A percentile compares a stretch with the other conserved stretches of the same genome.
These are phyloP conservation scores for Torymus aiolomorphi DNA, from an alignment of 2,888 invertebrate genomes.

Conservation along the genomic window DNA sequence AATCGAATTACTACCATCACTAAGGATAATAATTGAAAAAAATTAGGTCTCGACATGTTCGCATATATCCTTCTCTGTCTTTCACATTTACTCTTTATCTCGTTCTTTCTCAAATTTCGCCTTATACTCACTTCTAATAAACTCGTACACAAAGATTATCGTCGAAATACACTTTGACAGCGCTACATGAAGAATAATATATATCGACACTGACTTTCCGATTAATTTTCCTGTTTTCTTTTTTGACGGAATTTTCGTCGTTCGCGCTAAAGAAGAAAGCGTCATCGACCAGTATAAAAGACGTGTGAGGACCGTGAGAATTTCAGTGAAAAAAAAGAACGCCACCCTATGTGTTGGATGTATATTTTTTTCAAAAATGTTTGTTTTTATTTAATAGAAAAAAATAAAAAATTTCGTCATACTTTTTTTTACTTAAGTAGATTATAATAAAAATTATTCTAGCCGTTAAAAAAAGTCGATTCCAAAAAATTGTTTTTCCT, in stretches of 20 bases:
- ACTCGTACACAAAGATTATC: slow-evolving; percentile 4
- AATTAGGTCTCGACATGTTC: slow-evolving; percentile 60
- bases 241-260: slow-evolving; percentile 37
- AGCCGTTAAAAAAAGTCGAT: slow-evolving; percentile 56
- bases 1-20: slow-evolving; percentile 63
- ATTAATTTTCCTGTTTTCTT: not conserved
- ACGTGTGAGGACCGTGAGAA: slow-evolving; percentile 53
- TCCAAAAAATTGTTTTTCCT: slow-evolving; percentile 48
- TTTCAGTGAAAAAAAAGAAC: slow-evolving; percentile 52
- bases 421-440: slow-evolving; percentile 57
- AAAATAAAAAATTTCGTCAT: slow-evolving; percentile 59
- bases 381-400: slow-evolving; percentile 60
- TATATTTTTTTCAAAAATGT: slow-evolving; percentile 56
- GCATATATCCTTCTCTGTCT: not conserved
- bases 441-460: slow-evolving; percentile 59
- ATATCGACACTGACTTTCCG: slow-evolving; percentile 5
- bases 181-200: slow-evolving; percentile 24
- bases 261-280: slow-evolving; percentile 23
- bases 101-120: not conserved
- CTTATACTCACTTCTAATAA: not conserved
- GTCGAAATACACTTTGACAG: slow-evolving; percentile 26
- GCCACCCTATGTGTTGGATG: slow-evolving; percentile 47
- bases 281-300: slow-evolving; percentile 19
- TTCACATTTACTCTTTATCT: not conserved
- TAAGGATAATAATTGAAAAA: slow-evolving; percentile 69